Evolutionary conservation across 2,888 invertebrate species (phyloP), one percentile per base, ranked within the genome.

Genomic region (Stenchaetothrips biformis): DNA sequence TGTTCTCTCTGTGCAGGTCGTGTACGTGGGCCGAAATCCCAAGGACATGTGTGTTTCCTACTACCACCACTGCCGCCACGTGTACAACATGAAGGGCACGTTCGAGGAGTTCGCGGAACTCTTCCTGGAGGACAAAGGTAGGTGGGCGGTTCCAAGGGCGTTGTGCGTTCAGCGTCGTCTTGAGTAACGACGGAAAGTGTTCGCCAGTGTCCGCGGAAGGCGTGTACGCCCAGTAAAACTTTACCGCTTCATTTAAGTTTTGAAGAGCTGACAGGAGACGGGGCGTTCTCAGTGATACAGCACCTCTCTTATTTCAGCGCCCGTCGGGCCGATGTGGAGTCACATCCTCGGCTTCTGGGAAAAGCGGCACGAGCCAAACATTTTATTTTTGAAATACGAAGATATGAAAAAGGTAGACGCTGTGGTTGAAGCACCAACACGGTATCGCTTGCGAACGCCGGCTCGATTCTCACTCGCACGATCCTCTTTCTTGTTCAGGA

Each of bases 41-140:
- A 96, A 96, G 86, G 97, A 97, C 86, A 91, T 94, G 85, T 93
- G 93, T 82, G 95, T 97, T 0, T 97, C 97, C 0, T 96, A 93
- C 85, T 97, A 93, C 86, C 92, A 95, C 86, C 94, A 96, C 86
- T 95, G 92, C 85, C 90, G 89, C 81, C 87, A 93, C 80, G 89
- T 95, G 62, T 93, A 95, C 83, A 90, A 90, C 81, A 84, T 89
- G 79, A 83, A 84, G 47, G 85, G 86, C 0, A 25, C 67, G 25
- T 94, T 95, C 83, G 92, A 94, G 77, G 92, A 94, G 81, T 95
- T 94, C 85, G 92, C 92, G 81, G 92, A 94, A 81, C 86, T 94
- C 13, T 92, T 94, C 86, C 87, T 95, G 84, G 88, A 88, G 79
- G 93, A 92, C 78, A 89, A 90, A 82, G 90, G 92, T 79, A 92